Evolutionary conservation across 2,797 vertebrate genomes (phyloP).

Genomic region (Halcyon badia): DNA sequence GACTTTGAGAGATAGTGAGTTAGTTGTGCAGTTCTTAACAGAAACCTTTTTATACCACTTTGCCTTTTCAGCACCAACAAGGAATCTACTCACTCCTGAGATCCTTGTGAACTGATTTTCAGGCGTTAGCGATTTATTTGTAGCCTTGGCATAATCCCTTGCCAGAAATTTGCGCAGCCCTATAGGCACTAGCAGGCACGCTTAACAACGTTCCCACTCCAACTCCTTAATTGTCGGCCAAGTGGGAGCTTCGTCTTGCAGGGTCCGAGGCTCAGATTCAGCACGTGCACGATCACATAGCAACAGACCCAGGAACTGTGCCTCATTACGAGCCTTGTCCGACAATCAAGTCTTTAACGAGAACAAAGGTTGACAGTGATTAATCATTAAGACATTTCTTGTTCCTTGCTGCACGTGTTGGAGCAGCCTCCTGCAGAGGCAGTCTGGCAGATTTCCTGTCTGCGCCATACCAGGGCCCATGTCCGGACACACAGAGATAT

Average conservation of each 20-base stretch:
- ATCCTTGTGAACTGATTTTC: not conserved
- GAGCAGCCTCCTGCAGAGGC: conserved; percentile 76
- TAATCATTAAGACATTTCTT: conserved; percentile 82
- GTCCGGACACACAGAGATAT: conserved; percentile 57
- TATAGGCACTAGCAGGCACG: conserved; percentile 59
- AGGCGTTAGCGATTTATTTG: not conserved
- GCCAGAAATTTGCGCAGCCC: not conserved
- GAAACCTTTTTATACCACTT: not conserved
- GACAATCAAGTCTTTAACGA: conserved; percentile 79
- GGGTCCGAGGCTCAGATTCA: conserved; percentile 1
- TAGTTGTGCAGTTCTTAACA: not conserved
- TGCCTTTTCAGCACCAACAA: not conserved
- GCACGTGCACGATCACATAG: conserved; percentile 62
- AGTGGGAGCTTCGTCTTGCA: conserved; percentile 33
- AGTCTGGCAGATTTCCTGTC: conserved; percentile 82
- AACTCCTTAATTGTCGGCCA: not conserved
- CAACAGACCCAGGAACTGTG: conserved; percentile 74
- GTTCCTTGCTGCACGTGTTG: conserved; percentile 79
- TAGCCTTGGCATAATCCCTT: not conserved
- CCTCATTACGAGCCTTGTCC: conserved; percentile 75
- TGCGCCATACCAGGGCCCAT: conserved; percentile 42
- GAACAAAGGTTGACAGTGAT: conserved; percentile 84
- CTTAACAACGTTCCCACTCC: not conserved
- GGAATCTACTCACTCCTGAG: not conserved
- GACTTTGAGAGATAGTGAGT: not conserved